A percentile compares a stretch with the other conserved stretches of the same genome.
These are phyloP conservation scores for Arion vulgaris DNA, from an alignment of 1,140 invertebrate genomes.

Conservation along the genomic window DNA sequence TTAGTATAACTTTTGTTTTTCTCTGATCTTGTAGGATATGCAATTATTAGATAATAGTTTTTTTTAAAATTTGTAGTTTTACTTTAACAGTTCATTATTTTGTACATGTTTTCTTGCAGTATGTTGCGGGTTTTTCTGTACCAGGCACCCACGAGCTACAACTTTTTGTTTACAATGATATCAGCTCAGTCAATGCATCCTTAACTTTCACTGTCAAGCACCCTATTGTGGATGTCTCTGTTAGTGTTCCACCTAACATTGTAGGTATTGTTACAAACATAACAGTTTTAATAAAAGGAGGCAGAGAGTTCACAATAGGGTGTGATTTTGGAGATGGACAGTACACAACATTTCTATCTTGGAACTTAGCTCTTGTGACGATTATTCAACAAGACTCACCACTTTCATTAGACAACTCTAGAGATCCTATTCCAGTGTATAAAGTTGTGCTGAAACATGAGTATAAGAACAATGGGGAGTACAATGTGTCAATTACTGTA, in stretches of 20 bases:
- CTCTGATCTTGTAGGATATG: too few species aligned
- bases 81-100: too few species aligned
- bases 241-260: constrained; percentile 22
- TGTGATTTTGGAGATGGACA: constrained; percentile 46
- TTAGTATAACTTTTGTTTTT: too few species aligned
- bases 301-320: constrained; percentile 34
- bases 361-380: background rate
- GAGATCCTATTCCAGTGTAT: constrained; percentile 29
- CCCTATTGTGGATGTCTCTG: constrained; percentile 35
- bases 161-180: constrained; percentile 43
- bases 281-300: constrained; percentile 30
- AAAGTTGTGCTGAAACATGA: constrained; percentile 34
- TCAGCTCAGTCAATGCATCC: constrained; percentile 41
- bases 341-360: background rate
- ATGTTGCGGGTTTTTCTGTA: constrained; percentile 21
- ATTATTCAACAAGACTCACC: background rate
- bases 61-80: too few species aligned
- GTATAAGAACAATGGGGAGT: constrained; percentile 37
- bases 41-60: too few species aligned
- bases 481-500: constrained; percentile 44
- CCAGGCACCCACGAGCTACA: constrained; percentile 36
- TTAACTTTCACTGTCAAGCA: constrained; percentile 37
- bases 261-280: constrained; percentile 31
- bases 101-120: constrained; percentile 15
- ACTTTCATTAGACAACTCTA: too few species aligned